A percentile compares a stretch with the other conserved stretches of the same genome.
Conservation (phyloP, 2,888 invertebrate genomes). For the Pasiphila rectangulata region DNA sequence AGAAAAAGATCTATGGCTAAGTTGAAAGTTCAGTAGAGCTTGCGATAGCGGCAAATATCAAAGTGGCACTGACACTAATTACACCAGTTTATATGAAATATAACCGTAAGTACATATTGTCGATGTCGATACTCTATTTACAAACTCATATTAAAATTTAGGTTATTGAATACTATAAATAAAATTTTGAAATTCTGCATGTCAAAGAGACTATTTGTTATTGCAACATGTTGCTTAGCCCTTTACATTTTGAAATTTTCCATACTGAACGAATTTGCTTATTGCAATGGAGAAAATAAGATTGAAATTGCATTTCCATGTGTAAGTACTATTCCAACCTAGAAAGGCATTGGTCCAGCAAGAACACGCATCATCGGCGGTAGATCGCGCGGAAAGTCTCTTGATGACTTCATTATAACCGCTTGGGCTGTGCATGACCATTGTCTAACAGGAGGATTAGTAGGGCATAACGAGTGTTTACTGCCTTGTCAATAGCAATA, state of each 20-base stretch:
- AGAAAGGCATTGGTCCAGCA: constrained; percentile 52
- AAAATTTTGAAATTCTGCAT: constrained; percentile 7
- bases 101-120: constrained; percentile 30
- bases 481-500: constrained; percentile 9
- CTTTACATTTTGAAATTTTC: constrained; percentile 1
- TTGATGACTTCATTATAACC: constrained; percentile 51
- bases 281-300: constrained; percentile 10
- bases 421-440: constrained; percentile 30
- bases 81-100: constrained; percentile 20
- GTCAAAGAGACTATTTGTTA: neutral
- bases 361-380: constrained; percentile 48
- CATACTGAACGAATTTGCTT: neutral
- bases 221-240: neutral
- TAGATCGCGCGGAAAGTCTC: constrained; percentile 55
- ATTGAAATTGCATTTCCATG: constrained; percentile 14
- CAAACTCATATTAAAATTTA: constrained; percentile 27
- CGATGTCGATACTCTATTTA: constrained; percentile 28
- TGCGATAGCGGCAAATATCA: constrained; percentile 41
- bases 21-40: constrained; percentile 42
- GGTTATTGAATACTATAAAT: constrained; percentile 12
- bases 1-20: constrained; percentile 14
- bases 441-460: constrained; percentile 34
- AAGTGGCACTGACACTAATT: constrained; percentile 28
- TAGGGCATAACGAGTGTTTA: constrained; percentile 30
- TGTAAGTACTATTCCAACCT: constrained; percentile 39